Evolutionary conservation across 2,888 invertebrate genomes (phyloP).

Genomic region (Stratiomys singularior): DNA sequence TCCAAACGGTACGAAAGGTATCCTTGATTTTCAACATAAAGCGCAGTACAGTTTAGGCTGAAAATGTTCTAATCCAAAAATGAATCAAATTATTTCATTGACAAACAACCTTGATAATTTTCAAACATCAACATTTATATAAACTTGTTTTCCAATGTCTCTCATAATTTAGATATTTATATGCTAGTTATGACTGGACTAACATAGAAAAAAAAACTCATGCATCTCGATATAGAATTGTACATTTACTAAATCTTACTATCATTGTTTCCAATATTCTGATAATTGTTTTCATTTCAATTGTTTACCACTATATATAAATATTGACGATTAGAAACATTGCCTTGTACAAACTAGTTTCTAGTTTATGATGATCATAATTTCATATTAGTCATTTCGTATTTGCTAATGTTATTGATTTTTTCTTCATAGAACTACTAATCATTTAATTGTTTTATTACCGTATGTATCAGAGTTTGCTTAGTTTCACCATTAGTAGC

Average conservation of each 20-base stretch:
- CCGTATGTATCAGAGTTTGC: neutral
- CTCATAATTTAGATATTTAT: constrained; percentile 38
- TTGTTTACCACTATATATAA: constrained; percentile 26
- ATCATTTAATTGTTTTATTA: constrained; percentile 7
- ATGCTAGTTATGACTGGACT: constrained; percentile 10
- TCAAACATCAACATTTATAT: constrained; percentile 43
- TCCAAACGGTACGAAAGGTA: too few species aligned
- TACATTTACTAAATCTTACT: constrained; percentile 27
- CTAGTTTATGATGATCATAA: constrained; percentile 37
- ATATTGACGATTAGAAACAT: constrained; percentile 45
- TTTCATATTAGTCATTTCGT: constrained; percentile 26
- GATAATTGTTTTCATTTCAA: constrained; percentile 30
- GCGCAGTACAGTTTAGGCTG: neutral
- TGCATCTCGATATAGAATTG: constrained; percentile 36
- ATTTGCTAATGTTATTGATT: constrained; percentile 17
- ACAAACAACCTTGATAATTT: constrained; percentile 4
- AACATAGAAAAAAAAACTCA: constrained; percentile 32
- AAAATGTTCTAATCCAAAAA: neutral
- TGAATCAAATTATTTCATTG: too few species aligned
- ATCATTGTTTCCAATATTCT: constrained; percentile 19
- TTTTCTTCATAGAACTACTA: constrained; percentile 27
- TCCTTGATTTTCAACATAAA: too few species aligned
- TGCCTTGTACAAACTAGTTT: constrained; percentile 26
- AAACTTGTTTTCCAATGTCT: constrained; percentile 5
- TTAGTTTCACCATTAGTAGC: neutral